These are phyloP conservation scores for Agrochola circellaris DNA, from an alignment of 2,888 invertebrate genomes.

Conservation along the genomic window DNA sequence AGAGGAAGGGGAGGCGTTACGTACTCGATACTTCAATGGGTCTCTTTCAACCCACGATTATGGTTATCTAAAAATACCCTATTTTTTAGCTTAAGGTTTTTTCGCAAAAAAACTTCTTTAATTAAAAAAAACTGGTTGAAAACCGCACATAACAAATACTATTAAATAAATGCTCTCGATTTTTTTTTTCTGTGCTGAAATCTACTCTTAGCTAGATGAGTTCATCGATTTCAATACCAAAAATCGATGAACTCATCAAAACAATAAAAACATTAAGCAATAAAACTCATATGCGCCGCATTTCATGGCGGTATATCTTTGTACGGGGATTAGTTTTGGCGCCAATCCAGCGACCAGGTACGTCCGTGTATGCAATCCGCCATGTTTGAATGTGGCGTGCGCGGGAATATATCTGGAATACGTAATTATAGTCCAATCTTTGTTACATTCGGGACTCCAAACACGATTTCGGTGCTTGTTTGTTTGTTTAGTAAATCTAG, in stretches of 20 bases:
- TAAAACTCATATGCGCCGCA: constrained; percentile 31
- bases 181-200: neutral
- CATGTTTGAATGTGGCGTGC: constrained; percentile 38
- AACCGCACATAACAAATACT: too few species aligned
- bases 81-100: neutral
- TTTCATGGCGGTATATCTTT: constrained; percentile 50
- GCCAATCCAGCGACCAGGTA: constrained; percentile 62
- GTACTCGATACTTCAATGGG: constrained; percentile 39
- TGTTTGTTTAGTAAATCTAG: constrained; percentile 9
- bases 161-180: too few species aligned
- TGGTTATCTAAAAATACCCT: neutral
- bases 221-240: constrained; percentile 8
- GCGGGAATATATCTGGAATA: constrained; percentile 51
- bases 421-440: constrained; percentile 46
- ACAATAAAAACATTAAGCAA: constrained; percentile 18
- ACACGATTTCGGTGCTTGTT: constrained; percentile 40
- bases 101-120: neutral
- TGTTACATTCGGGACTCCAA: constrained; percentile 27
- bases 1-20: constrained; percentile 19
- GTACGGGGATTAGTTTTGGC: constrained; percentile 62
- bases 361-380: constrained; percentile 52
- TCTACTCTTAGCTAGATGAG: neutral
- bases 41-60: constrained; percentile 2
- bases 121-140: neutral
- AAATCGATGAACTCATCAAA: neutral